Base-by-base conservation (phyloP, 35 echinoderm and acorn worm genomes). In the Ophiothrix spiculata region DNA sequence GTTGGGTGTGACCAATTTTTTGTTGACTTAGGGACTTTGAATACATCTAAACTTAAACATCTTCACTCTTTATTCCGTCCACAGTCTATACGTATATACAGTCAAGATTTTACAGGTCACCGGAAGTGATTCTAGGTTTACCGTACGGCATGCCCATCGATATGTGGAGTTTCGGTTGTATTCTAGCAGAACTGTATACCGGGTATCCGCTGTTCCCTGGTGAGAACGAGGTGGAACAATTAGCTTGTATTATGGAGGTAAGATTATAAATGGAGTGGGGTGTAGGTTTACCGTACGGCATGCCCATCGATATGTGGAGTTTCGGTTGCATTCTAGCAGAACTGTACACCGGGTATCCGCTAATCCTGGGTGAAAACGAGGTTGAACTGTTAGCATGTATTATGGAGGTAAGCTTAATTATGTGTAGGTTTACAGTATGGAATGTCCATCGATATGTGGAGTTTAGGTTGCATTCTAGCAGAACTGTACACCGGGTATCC, bases 161-260 rank as follows among this genome's bases (percentile, higher is more conserved):
- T 35, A 91, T 91, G 89, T 91, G 89, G 93, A 92, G 90, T 60
- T 88, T 96, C 89, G 89, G 93, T 0, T 96, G 93, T 82, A 96
- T 96, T 54, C 77, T 96, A 21, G 89, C 93, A 28, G 93, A 96
- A 39, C 85, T 96, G 0, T 96, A 96, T 38, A 96, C 93, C 10
- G 93, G 93, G 0, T 96, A 96, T 74, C 93, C 93, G 0, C 81
- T 96, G 35, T 96, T 96, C 64, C 93, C 89, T 38, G 93, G 93
- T 35, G 93, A 96, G 81, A 96, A 96, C 86, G 93, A 96, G 75
- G 90, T 96, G 35, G 93, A 96, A 64, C 93, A 96, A 75, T 40
- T 96, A 33, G 93, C 93, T 0, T 96, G 93, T 77, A 96, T 96
- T 36, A 96, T 96, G 93, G 93, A 96, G 90, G 93, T 96, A 69